Percentiles rank a stretch among this genome's conserved stretches.
These are phyloP conservation scores for Dasysyrphus albostriatus DNA, from an alignment of 2,888 invertebrate species.

Conservation along the genomic window DNA sequence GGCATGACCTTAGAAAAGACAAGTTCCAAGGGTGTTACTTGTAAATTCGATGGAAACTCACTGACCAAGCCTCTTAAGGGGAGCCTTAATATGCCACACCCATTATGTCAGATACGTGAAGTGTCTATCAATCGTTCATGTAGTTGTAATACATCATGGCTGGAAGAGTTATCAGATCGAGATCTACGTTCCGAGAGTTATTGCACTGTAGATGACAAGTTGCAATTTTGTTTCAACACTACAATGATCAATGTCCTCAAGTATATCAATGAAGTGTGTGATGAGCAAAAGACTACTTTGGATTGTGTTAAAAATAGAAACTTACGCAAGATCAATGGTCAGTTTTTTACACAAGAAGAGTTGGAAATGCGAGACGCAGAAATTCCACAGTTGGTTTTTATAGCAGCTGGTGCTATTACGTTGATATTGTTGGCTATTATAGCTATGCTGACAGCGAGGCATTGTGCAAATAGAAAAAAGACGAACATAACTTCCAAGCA, in stretches of 20 bases:
- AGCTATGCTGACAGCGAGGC: constrained; percentile 69
- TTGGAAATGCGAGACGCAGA: constrained; percentile 76
- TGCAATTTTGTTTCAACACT: constrained; percentile 81
- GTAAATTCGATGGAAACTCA: constrained; percentile 81
- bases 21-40: constrained; percentile 77
- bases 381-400: constrained; percentile 75
- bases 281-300: constrained; percentile 78
- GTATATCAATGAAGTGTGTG: constrained; percentile 81
- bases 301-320: constrained; percentile 80
- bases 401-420: constrained; percentile 63
- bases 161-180: constrained; percentile 79
- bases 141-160: constrained; percentile 80
- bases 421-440: constrained; percentile 65
- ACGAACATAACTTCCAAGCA: constrained; percentile 60
- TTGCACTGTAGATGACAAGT: constrained; percentile 79
- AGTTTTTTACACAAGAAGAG: constrained; percentile 80
- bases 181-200: constrained; percentile 82
- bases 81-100: constrained; percentile 81
- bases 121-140: constrained; percentile 80
- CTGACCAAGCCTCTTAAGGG: constrained; percentile 79
- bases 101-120: constrained; percentile 80
- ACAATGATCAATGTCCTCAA: constrained; percentile 80
- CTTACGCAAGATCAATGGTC: constrained; percentile 78
- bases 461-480: constrained; percentile 53
- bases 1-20: constrained; percentile 79